A percentile compares a stretch with the other conserved stretches of the same genome.
These are phyloP conservation scores for Augiades crinisus DNA, from an alignment of 2,888 invertebrate genomes.

Conservation along the genomic window DNA sequence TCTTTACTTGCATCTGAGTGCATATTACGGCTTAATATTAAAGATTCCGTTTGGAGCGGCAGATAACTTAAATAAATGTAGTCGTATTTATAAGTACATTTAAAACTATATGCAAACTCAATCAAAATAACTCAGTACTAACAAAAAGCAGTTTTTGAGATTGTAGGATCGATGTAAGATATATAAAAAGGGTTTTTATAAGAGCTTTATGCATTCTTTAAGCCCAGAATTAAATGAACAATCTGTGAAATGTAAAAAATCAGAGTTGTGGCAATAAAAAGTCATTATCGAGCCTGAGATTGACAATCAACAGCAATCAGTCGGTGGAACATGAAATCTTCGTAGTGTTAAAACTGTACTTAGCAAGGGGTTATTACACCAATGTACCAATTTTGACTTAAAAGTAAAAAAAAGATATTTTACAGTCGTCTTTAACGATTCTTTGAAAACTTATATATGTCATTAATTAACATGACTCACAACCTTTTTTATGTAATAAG, in stretches of 20 bases:
- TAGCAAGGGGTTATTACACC: conserved; percentile 9
- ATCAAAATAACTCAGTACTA: too few species aligned
- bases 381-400: background rate
- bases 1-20: conserved; percentile 2
- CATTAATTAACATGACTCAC: too few species aligned
- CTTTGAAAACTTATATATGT: too few species aligned
- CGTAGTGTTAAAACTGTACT: conserved; percentile 28
- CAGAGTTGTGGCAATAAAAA: conserved; percentile 11
- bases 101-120: too few species aligned
- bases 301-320: conserved; percentile 17
- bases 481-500: too few species aligned
- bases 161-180: too few species aligned
- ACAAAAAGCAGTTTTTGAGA: too few species aligned
- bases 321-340: conserved; percentile 12
- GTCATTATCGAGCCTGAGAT: conserved; percentile 6
- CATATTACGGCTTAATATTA: background rate
- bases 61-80: too few species aligned
- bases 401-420: background rate
- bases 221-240: background rate
- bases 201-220: background rate
- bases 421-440: too few species aligned
- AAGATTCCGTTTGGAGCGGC: too few species aligned
- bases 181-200: too few species aligned
- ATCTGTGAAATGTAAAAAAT: conserved; percentile 1
- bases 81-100: too few species aligned